Evolutionary conservation across 2,797 vertebrate genomes (phyloP), one percentile per base, ranked within the genome.

Genomic region (Notoglanidium macrostoma): DNA sequence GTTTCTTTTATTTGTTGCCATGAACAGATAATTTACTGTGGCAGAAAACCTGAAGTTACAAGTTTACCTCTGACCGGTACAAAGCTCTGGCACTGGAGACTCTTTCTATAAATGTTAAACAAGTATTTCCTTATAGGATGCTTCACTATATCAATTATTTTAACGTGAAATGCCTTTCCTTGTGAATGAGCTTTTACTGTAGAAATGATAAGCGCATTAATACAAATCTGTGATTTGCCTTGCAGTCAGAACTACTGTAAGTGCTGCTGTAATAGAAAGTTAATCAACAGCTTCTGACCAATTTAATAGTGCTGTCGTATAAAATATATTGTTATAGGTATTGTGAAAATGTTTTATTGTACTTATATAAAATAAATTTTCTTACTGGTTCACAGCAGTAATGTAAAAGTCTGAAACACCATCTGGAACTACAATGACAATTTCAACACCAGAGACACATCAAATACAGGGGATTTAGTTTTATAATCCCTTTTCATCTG

Each of bases 361-460:
- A n/a, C n/a, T n/a, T n/a, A n/a, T n/a, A n/a, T n/a, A n/a, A n/a
- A n/a, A n/a, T n/a, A 77, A 54, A 77, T 77, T n/a, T 32, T 5
- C 9, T 44, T 23, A 73, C n/a, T 55, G 5, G 2, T 15, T 77
- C n/a, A 54, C 2, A 29, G 49, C 49, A 77, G n/a, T 54, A 54
- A 32, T 77, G 49, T 29, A 32, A 29, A 83, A 1, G 10, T 67
- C 54, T 57, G 46, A 54, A 32, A 32, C n/a, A 49, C 86, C 94
- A 95, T 93, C 93, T 95, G 94, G 91, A 76, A 77, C 23, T n/a
- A 46, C 55, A 83, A 73, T 61, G 78, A 54, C 85, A 74, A 46
- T n/a, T 76, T 76, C 26, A 77, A 54, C 49, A 46, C 72, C 51
- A 61, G n/a, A 63, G 29, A 79, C 32, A 79, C 40, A 74, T 14